A percentile compares a stretch with the other conserved stretches of the same genome.
Conservation (phyloP, 2,888 invertebrate species). For the Lathronympha strigana region DNA sequence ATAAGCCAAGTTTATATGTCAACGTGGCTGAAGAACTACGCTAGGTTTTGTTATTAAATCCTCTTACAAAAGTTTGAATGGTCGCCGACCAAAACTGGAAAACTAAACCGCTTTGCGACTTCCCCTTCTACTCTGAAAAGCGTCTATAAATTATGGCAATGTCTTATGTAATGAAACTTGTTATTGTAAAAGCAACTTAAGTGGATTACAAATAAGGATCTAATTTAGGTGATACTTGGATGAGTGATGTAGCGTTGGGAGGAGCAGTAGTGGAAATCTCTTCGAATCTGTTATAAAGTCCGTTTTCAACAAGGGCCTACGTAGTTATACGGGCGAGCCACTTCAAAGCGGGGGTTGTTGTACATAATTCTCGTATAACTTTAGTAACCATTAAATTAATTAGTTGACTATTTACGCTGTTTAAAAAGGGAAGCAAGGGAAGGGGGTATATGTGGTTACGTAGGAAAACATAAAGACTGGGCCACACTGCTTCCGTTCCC, state of each 20-base stretch:
- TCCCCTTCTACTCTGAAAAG: constrained; percentile 46
- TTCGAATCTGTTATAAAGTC: constrained; percentile 54
- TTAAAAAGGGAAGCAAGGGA: background rate
- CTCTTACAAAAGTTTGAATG: constrained; percentile 58
- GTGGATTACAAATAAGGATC: background rate
- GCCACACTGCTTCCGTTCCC: no score
- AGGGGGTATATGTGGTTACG: no score
- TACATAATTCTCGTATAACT: constrained; percentile 12
- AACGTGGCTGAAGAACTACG: constrained; percentile 22
- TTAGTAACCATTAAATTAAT: constrained; percentile 6
- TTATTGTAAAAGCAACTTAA: constrained; percentile 11
- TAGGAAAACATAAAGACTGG: no score
- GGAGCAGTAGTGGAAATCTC: constrained; percentile 16
- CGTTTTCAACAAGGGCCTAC: constrained; percentile 48
- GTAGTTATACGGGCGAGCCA: constrained; percentile 18
- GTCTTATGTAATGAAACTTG: background rate
- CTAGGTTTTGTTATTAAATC: constrained; percentile 56
- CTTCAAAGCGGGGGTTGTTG: constrained; percentile 15
- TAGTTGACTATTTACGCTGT: background rate
- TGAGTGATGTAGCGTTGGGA: background rate
- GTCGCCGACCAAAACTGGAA: constrained; percentile 51
- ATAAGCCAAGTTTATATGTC: background rate
- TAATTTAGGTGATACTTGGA: background rate
- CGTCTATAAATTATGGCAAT: background rate
- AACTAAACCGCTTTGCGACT: constrained; percentile 62